Percentiles rank a stretch among this genome's conserved stretches.
phyloP scores from a whole-genome alignment of 2,888 invertebrate genomes.

The Melitaea athalia region DNA sequence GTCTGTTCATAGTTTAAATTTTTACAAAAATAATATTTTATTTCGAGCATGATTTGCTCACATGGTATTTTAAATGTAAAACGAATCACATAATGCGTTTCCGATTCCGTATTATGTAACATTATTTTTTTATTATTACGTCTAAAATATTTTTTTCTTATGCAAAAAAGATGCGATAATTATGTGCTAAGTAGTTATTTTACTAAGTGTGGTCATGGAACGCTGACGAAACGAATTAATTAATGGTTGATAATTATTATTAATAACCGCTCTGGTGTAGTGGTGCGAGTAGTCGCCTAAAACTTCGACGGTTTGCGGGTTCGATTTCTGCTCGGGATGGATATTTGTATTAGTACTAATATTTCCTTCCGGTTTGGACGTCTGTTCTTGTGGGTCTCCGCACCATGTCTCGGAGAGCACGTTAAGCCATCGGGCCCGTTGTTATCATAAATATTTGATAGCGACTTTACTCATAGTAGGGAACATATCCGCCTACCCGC shows the following conservation, averaged over 20 bases:
- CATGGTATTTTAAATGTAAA: neutral
- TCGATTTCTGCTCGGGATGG: too few species aligned
- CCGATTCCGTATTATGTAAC: neutral
- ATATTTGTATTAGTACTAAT: too few species aligned
- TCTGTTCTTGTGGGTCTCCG: too few species aligned
- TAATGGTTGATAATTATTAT: conserved; percentile 19
- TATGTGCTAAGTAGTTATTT: neutral
- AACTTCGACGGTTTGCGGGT: too few species aligned
- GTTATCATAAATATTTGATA: too few species aligned
- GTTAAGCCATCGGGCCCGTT: too few species aligned
- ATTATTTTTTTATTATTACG: too few species aligned
- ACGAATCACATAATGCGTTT: neutral
- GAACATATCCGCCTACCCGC: too few species aligned
- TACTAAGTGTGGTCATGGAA: conserved; percentile 5
- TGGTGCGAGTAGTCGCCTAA: too few species aligned
- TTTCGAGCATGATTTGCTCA: neutral
- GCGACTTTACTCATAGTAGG: too few species aligned
- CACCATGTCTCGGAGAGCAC: too few species aligned
- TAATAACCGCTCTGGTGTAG: neutral
- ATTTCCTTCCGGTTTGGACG: too few species aligned
- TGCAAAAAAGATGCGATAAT: neutral
- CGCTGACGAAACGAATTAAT: conserved; percentile 20
- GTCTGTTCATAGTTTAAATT: conserved; percentile 35
- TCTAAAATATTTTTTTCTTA: neutral
- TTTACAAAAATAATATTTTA: neutral